A percentile compares a stretch with the other conserved stretches of the same genome.
These are phyloP conservation scores for Didymodactylos carnosus DNA, from an alignment of 2,888 invertebrate genomes.

Conservation along the genomic window DNA sequence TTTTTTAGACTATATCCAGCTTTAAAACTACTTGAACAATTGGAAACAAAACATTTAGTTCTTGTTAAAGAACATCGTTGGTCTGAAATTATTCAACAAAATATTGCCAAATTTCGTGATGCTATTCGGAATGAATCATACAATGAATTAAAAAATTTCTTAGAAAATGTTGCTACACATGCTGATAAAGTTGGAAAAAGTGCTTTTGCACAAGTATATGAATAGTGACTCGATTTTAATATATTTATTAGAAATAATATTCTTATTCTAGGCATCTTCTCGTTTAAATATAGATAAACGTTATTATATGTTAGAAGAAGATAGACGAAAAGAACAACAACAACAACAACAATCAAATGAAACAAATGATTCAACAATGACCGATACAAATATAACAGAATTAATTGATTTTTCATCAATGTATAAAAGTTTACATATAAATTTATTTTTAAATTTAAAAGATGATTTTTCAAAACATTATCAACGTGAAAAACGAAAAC, in stretches of 20 bases:
- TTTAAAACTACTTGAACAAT: constrained; percentile 76
- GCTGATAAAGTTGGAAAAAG: constrained; percentile 86
- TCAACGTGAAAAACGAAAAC: constrained; percentile 76
- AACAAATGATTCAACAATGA: not conserved
- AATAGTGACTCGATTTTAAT: not conserved
- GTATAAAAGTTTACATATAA: constrained; percentile 87
- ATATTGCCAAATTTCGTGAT: constrained; percentile 69
- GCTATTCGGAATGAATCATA: constrained; percentile 79
- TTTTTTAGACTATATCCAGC: constrained; percentile 68
- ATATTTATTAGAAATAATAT: constrained; percentile 31
- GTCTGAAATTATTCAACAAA: constrained; percentile 71
- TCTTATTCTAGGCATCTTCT: constrained; percentile 32
- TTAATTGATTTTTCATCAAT: constrained; percentile 85
- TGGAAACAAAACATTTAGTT: constrained; percentile 76
- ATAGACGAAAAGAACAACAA: not conserved
- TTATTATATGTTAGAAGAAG: constrained; percentile 10
- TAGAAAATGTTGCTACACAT: constrained; percentile 80
- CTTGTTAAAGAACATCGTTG: constrained; percentile 79
- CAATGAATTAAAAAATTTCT: constrained; percentile 81
- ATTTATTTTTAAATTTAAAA: constrained; percentile 70
- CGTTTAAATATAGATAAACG: constrained; percentile 5
- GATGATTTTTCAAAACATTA: constrained; percentile 79
- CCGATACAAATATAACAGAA: not conserved
- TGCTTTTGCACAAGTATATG: constrained; percentile 63
- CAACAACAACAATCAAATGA: not conserved